Evolutionary conservation across 2,888 invertebrate species (phyloP).

Genomic region (Drosophila basisetae): DNA sequence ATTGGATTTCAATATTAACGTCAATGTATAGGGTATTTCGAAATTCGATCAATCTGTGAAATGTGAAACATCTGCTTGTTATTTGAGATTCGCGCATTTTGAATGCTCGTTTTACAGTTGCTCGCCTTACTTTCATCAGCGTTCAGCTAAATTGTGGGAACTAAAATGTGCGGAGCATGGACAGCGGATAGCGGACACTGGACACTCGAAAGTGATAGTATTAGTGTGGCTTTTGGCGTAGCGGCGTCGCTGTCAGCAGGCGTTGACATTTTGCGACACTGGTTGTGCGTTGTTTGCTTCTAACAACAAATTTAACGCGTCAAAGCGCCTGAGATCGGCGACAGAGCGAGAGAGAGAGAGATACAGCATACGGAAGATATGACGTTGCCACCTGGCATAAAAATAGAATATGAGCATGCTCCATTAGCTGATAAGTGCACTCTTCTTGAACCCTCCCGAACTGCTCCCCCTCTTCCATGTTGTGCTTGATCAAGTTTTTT

Average conservation of each 20-base stretch:
- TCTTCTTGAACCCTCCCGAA: background rate
- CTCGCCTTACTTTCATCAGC: constrained; percentile 35
- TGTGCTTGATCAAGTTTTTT: background rate
- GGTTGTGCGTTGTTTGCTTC: constrained; percentile 6
- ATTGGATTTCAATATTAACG: too few relatives aligned
- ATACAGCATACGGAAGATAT: constrained; percentile 15
- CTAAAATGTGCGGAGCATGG: constrained; percentile 21
- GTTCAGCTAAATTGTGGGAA: constrained; percentile 41
- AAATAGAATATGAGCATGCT: constrained; percentile 33
- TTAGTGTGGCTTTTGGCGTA: constrained; percentile 18
- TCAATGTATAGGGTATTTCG: constrained; percentile 19
- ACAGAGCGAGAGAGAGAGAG: background rate
- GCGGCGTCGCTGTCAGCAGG: constrained; percentile 18
- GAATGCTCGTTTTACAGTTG: constrained; percentile 16
- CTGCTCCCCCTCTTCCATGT: background rate
- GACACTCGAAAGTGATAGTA: background rate
- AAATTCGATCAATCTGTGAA: background rate
- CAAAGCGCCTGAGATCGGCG: background rate
- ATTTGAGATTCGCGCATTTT: constrained; percentile 8
- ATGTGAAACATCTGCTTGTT: background rate
- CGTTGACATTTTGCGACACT: constrained; percentile 30
- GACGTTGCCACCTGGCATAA: constrained; percentile 41
- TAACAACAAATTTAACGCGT: constrained; percentile 11
- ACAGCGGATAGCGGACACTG: background rate
- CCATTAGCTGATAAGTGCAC: constrained; percentile 25